phyloP scores from a whole-genome alignment of 2,797 vertebrate genomes.

The Etheostoma perlongum region DNA sequence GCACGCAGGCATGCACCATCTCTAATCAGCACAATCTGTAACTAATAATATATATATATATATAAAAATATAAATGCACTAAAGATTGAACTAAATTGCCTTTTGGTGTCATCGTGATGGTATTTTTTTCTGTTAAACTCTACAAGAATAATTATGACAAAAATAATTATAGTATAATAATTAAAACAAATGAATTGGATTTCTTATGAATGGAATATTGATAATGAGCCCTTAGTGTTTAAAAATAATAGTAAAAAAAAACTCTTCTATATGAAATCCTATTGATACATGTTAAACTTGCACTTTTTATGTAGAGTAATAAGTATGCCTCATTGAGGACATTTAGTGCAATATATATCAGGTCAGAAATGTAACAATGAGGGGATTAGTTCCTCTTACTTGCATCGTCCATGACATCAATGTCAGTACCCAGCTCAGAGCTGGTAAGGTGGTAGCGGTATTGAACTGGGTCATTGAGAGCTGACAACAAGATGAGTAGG shows the following conservation, averaged over 20 bases:
- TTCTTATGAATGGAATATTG: background rate
- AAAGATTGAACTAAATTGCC: background rate
- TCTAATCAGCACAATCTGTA: background rate
- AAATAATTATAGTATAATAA: background rate
- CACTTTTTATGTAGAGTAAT: background rate
- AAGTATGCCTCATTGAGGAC: background rate
- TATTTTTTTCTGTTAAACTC: background rate
- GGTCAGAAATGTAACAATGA: background rate
- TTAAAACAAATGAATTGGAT: no score
- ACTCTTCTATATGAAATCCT: background rate
- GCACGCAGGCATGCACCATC: background rate
- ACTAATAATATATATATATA: no score
- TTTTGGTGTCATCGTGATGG: background rate
- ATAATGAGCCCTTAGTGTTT: background rate
- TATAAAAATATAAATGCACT: background rate
- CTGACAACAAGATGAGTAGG: constrained; percentile 92
- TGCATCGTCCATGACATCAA: constrained; percentile 97
- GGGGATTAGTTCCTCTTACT: constrained; percentile 87
- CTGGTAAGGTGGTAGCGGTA: constrained; percentile 92
- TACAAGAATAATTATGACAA: background rate
- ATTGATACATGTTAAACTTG: background rate
- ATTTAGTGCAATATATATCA: background rate
- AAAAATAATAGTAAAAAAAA: background rate
- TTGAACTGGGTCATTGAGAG: constrained; percentile 93
- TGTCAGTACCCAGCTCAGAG: constrained; percentile 91